Evolutionary conservation across 2,113 vertebrate species (phyloP).

Genomic region (Pantherophis guttatus): DNA sequence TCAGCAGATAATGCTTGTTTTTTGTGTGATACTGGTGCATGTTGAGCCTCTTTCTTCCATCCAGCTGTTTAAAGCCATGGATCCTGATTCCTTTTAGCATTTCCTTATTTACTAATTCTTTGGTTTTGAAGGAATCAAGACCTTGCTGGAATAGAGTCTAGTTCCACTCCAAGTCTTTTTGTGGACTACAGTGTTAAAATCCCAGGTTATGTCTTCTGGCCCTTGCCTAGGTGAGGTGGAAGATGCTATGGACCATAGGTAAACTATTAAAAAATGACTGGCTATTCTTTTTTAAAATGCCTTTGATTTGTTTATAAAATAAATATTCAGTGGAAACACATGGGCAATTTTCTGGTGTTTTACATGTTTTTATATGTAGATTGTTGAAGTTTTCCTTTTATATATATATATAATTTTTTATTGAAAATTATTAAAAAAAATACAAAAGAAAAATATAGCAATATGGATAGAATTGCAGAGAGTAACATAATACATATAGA

Average conservation of each 20-base stretch:
- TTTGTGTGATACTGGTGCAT: background rate
- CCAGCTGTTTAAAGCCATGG: background rate
- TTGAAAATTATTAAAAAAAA: too few species aligned
- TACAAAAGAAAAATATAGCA: too few species aligned
- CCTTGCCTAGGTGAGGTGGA: too few species aligned
- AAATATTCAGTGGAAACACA: background rate
- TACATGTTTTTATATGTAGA: slow-evolving; percentile 17
- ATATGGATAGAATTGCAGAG: too few species aligned
- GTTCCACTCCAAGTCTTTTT: background rate
- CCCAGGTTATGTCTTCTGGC: background rate
- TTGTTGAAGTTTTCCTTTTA: background rate
- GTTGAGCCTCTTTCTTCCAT: background rate
- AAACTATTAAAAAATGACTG: background rate
- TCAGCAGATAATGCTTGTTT: background rate
- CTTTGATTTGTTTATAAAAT: background rate
- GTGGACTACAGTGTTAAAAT: background rate
- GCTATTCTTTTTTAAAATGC: background rate
- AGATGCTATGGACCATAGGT: background rate
- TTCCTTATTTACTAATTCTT: background rate
- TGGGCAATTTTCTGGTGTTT: background rate
- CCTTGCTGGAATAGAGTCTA: background rate
- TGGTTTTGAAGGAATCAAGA: background rate
- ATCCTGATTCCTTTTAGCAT: background rate
- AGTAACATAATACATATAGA: too few species aligned
- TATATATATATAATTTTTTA: too few species aligned